Evolutionary conservation across 2,797 vertebrate genomes (phyloP).

Genomic region (Linurgus olivaceus): DNA sequence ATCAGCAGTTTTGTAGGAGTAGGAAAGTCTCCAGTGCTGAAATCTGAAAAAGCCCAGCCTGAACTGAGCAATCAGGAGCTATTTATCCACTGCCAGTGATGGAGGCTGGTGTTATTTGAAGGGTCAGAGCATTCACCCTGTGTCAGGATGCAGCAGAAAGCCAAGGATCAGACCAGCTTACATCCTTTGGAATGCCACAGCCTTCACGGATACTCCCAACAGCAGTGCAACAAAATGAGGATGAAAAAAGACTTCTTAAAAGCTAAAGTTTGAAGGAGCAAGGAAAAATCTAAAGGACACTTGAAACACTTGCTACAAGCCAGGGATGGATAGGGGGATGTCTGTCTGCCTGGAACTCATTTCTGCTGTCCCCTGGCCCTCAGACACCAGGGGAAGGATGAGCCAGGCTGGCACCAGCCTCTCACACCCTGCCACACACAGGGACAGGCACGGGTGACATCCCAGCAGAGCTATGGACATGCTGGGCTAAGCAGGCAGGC

Average conservation of each 20-base stretch:
- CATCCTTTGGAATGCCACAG: neutral
- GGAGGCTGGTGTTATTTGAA: neutral
- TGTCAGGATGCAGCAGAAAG: neutral
- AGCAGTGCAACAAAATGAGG: neutral
- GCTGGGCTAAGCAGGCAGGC: neutral
- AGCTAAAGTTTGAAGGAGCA: fast-evolving
- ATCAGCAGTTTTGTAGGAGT: neutral
- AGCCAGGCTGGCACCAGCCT: neutral
- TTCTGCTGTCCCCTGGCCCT: fast-evolving
- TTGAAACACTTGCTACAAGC: neutral
- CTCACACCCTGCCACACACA: neutral
- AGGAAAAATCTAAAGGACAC: neutral
- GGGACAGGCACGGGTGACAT: neutral
- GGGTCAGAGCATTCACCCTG: neutral
- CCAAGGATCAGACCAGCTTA: fast-evolving
- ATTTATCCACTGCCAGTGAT: neutral
- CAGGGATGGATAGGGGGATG: neutral
- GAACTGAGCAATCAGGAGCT: neutral
- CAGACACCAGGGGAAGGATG: fast-evolving
- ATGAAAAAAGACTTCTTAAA: neutral
- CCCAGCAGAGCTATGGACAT: fast-evolving
- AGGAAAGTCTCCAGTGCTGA: neutral
- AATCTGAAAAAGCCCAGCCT: neutral
- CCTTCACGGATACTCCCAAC: neutral
- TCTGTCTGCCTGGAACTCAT: neutral